Base-by-base conservation (phyloP, 2,113 vertebrate species). In the Cebus imitator region DNA sequence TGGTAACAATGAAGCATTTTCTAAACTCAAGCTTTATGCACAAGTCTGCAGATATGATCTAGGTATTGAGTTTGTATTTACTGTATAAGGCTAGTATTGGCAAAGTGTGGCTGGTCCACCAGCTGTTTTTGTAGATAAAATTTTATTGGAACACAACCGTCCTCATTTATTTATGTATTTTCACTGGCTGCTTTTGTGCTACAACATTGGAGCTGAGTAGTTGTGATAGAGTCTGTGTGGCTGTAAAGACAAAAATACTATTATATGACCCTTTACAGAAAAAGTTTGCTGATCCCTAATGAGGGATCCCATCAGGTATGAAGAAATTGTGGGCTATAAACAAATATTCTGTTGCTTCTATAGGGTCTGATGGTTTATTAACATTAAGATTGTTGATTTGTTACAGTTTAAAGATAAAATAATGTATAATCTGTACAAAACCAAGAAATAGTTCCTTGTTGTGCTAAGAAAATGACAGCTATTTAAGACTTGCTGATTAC, bases 21-120 rank as follows among this genome's bases (percentile, higher is more conserved):
- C 99, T 97, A 99, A 99, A 98, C 99, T 99, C 97, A 99, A 99
- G 98, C 99, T 99, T 85, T 99, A 99, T 73, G 99, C 99, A 97
- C 99, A 99, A 99, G 99, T 99, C 96, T 99, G 99, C 99, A 99
- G 99, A 99, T 99, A 99, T 3, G 99, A 99, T 97, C 99, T 99
- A 81, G 99, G 99, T 99, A 99, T 9, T 98, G 27, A 66, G 66
- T 96, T 97, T 97, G 43, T 35, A 70, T 95, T 92, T 88, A 57
- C 57, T 82, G 12, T 73, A 32, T 94, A 95, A 96, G 10, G 23
- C 17, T 25, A 86, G 1, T 52, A 16, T 81, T 95, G 82, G 11
- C 50, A 83, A 88, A 83, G 37, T 86, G 23, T 93, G 43, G 40
- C 64, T 40, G 52, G 17, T 89, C 30, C 27, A 43, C 66, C 37